These are phyloP conservation scores for Drosophila persimilis DNA, from an alignment of 1,140 invertebrate genomes.

Conservation along the genomic window DNA sequence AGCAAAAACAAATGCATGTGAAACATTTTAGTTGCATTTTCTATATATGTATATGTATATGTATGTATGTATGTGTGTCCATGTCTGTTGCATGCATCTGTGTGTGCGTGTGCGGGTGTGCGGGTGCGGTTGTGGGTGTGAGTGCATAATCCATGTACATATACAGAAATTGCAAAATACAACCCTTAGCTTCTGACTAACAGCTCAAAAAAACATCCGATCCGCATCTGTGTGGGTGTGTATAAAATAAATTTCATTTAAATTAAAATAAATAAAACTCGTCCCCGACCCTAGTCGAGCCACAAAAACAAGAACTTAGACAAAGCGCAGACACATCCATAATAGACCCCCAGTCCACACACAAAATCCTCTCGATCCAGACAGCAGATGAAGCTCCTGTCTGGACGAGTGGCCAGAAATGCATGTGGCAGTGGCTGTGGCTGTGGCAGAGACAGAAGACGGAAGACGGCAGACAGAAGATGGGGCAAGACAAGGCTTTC, in stretches of 20 bases:
- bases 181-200: conserved; percentile 55
- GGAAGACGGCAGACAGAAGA: background rate
- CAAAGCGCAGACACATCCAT: conserved; percentile 60
- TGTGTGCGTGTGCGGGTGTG: conserved; percentile 8
- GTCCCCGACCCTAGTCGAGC: conserved; percentile 4
- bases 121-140: conserved; percentile 19
- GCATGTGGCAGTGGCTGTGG: background rate
- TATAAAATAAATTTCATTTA: conserved; percentile 81
- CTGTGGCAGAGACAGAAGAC: background rate
- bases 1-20: conserved; percentile 70
- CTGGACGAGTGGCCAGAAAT: conserved; percentile 4
- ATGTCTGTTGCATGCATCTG: conserved; percentile 9
- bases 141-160: conserved; percentile 53
- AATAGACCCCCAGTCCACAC: conserved; percentile 5
- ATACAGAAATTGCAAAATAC: conserved; percentile 44
- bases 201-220: conserved; percentile 41
- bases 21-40: conserved; percentile 80
- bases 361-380: background rate
- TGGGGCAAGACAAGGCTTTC: conserved; percentile 23
- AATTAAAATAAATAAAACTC: conserved; percentile 80
- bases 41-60: conserved; percentile 48
- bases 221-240: conserved; percentile 22
- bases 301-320: conserved; percentile 70
- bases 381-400: conserved; percentile 28
- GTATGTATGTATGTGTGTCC: conserved; percentile 5